Evolutionary conservation across 2,113 vertebrate genomes (phyloP).

Genomic region (Tyto alba): DNA sequence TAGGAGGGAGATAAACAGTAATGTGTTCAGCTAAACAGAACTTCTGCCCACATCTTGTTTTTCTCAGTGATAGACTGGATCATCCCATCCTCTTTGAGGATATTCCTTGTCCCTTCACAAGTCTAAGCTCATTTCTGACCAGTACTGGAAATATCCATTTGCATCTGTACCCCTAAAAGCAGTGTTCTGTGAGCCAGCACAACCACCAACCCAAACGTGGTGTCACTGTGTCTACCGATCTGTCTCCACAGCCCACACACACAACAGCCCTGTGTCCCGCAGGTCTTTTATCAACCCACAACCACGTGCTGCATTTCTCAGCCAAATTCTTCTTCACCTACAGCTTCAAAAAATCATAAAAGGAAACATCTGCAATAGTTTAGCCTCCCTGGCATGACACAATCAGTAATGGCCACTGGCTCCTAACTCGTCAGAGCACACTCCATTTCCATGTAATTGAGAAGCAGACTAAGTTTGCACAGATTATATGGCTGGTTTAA

Average conservation of each 20-base stretch:
- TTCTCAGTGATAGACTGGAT: not conserved
- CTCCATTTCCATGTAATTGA: conserved; percentile 53
- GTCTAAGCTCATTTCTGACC: not conserved
- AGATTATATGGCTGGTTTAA: conserved; percentile 63
- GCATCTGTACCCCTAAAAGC: not conserved
- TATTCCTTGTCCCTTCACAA: not conserved
- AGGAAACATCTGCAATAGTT: conserved; percentile 21
- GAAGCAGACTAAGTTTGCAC: conserved; percentile 54
- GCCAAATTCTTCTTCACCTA: not conserved
- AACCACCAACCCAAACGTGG: accelerated
- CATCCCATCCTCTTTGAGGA: not conserved
- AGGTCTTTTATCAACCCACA: not conserved
- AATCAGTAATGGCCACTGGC: conserved; percentile 36
- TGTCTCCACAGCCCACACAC: not conserved
- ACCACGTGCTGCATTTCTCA: not conserved
- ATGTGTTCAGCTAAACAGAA: not conserved
- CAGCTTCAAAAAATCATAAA: not conserved
- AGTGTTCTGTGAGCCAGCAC: not conserved
- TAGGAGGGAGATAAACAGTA: not conserved
- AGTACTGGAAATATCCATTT: not conserved
- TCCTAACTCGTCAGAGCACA: not conserved
- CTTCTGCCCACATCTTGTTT: not conserved
- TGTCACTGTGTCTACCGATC: not conserved
- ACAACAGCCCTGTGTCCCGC: not conserved
- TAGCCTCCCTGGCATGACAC: conserved; percentile 28